Conservation (phyloP, 2,113 vertebrate species). For the Mustela lutreola region DNA sequence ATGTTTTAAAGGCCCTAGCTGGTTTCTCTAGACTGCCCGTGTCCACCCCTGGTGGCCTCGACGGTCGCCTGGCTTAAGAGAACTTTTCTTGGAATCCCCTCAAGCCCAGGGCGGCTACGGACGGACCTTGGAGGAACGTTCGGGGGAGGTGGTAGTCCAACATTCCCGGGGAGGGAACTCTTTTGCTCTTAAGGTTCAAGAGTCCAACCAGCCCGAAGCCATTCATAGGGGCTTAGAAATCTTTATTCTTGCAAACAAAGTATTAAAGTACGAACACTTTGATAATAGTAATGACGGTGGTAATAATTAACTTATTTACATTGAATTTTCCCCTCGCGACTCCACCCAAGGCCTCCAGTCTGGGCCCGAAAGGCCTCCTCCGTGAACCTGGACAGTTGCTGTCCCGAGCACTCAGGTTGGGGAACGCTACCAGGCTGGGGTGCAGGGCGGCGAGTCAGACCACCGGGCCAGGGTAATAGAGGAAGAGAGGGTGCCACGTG, state of each 20-base stretch:
- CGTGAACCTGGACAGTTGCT: slow-evolving; percentile 93
- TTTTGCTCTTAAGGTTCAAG: slow-evolving; percentile 47
- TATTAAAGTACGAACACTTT: slow-evolving; percentile 92
- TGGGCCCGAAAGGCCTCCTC: slow-evolving; percentile 90
- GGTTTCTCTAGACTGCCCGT: background rate
- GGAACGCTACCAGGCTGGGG: slow-evolving; percentile 89
- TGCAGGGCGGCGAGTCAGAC: background rate
- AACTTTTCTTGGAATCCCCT: background rate
- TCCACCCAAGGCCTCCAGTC: slow-evolving; percentile 91
- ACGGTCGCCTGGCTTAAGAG: background rate
- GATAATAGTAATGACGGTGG: background rate
- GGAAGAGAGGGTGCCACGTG: background rate
- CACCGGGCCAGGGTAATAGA: background rate
- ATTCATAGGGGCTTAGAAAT: slow-evolving; percentile 87
- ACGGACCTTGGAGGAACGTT: rapidly evolving
- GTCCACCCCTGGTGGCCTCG: background rate
- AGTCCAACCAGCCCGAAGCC: slow-evolving; percentile 83
- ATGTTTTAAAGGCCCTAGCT: background rate
- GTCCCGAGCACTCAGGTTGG: slow-evolving; percentile 85
- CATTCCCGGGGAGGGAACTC: background rate
- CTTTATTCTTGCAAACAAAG: slow-evolving; percentile 90
- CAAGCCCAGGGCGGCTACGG: background rate
- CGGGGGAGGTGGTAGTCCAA: background rate
- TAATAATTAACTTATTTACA: background rate
- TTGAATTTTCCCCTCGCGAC: slow-evolving; percentile 90